These are phyloP conservation scores for Synergus itoensis DNA, from an alignment of 2,888 invertebrate genomes.

Conservation along the genomic window DNA sequence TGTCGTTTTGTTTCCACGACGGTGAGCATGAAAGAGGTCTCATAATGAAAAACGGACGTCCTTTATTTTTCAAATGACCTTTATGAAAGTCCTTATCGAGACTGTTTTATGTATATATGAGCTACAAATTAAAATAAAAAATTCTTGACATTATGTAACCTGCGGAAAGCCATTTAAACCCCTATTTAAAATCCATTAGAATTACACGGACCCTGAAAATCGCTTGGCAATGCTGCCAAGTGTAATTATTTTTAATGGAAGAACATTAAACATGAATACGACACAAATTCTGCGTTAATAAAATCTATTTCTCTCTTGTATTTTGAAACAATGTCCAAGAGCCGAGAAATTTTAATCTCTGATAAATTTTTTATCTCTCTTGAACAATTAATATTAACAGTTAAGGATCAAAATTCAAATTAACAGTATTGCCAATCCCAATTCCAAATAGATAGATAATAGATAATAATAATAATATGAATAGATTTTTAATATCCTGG, in stretches of 20 bases:
- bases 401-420: no score
- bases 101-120: no score
- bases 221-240: slow-evolving; percentile 9
- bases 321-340: no score
- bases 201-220: background rate
- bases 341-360: no score
- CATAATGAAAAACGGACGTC: slow-evolving; percentile 30
- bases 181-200: slow-evolving; percentile 6
- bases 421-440: no score
- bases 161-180: slow-evolving; percentile 4
- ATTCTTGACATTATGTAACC: background rate
- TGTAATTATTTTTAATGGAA: slow-evolving; percentile 7
- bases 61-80: background rate
- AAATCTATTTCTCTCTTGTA: no score
- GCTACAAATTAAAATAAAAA: background rate
- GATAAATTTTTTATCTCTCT: no score
- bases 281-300: no score
- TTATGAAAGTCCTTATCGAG: background rate
- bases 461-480: no score
- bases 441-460: no score
- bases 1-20: slow-evolving; percentile 33
- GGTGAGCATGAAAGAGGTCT: slow-evolving; percentile 9
- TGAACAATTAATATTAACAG: no score
- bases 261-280: background rate
- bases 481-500: no score